A percentile compares a stretch with the other conserved stretches of the same genome.
These are phyloP conservation scores for Lanistes nyassanus DNA, from an alignment of 1,140 invertebrate genomes.

Conservation along the genomic window DNA sequence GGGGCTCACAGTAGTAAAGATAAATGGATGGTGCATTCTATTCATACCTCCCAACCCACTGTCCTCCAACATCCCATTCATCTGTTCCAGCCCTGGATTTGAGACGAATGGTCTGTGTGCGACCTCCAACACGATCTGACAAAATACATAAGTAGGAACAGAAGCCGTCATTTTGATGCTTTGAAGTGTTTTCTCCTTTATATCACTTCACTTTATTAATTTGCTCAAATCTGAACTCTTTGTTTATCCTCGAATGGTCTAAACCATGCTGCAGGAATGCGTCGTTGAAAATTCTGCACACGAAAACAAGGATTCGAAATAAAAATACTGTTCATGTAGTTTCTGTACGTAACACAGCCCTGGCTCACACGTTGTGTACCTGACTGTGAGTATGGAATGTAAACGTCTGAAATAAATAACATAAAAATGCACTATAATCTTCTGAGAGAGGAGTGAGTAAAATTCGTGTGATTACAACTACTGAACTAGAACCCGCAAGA, in stretches of 20 bases:
- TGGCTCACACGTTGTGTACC: too few relatives aligned
- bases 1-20: background rate
- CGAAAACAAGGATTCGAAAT: too few relatives aligned
- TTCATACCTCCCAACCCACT: slow-evolving; percentile 62
- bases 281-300: too few relatives aligned
- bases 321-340: too few relatives aligned
- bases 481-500: too few relatives aligned
- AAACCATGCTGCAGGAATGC: too few relatives aligned
- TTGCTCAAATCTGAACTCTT: background rate
- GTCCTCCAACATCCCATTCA: slow-evolving; percentile 62
- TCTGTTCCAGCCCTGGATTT: slow-evolving; percentile 49
- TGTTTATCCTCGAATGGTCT: background rate
- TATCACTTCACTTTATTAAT: background rate
- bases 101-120: slow-evolving; percentile 54
- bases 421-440: too few relatives aligned
- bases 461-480: too few relatives aligned
- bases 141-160: background rate
- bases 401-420: too few relatives aligned
- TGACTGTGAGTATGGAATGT: too few relatives aligned
- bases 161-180: background rate
- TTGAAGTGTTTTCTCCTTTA: background rate
- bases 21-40: background rate
- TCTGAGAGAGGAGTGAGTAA: too few relatives aligned
- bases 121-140: slow-evolving; percentile 63
- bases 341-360: too few relatives aligned